phyloP scores from a whole-genome alignment of 2,888 invertebrate genomes.

The Nephrocerus scutellatus region DNA sequence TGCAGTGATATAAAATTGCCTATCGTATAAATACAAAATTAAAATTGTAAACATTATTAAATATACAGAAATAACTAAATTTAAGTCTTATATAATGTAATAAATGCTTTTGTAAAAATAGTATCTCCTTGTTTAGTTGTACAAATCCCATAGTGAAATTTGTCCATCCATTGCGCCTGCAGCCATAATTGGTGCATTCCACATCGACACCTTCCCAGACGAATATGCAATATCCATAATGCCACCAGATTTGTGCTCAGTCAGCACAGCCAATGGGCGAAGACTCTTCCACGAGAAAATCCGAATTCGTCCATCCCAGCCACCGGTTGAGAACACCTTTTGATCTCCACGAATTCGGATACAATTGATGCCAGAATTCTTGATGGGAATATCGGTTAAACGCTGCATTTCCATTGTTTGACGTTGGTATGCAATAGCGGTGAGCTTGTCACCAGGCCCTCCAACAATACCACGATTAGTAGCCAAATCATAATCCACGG shows the following conservation, averaged over 20 bases:
- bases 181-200: slow-evolving; percentile 73
- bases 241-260: slow-evolving; percentile 64
- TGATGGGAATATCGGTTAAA: slow-evolving; percentile 58
- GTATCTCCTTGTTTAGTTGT: slow-evolving; percentile 56
- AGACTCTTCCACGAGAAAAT: slow-evolving; percentile 73
- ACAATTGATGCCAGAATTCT: slow-evolving; percentile 65
- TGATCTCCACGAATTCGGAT: slow-evolving; percentile 62
- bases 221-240: slow-evolving; percentile 70
- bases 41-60: no score
- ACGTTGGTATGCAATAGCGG: slow-evolving; percentile 38
- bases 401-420: slow-evolving; percentile 50
- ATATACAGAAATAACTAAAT: no score
- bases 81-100: no score
- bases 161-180: slow-evolving; percentile 67
- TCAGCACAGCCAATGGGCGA: slow-evolving; percentile 63
- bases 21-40: no score
- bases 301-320: slow-evolving; percentile 70
- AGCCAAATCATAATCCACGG: slow-evolving; percentile 62
- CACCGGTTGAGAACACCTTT: slow-evolving; percentile 66
- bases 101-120: no score
- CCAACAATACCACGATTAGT: slow-evolving; percentile 63
- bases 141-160: slow-evolving; percentile 74
- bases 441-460: slow-evolving; percentile 39
- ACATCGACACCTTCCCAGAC: slow-evolving; percentile 55
- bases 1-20: no score